These are phyloP conservation scores for Helicoverpa zea DNA, from an alignment of 1,140 invertebrate genomes.

Conservation along the genomic window DNA sequence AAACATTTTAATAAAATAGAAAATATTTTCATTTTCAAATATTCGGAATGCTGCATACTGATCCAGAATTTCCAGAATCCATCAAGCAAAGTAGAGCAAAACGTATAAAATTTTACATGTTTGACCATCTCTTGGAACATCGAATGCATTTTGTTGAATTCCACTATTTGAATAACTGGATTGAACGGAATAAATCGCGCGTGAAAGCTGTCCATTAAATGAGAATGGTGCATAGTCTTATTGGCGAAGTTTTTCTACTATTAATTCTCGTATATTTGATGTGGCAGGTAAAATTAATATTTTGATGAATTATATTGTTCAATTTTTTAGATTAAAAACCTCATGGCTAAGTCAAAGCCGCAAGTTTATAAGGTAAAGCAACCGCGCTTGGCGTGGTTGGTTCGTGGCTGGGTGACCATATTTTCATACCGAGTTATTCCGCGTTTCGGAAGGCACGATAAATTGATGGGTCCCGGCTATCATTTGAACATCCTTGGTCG, in stretches of 20 bases:
- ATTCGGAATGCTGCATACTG: background rate
- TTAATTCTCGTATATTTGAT: slow-evolving; percentile 21
- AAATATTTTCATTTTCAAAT: background rate
- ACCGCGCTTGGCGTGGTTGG: too few species aligned
- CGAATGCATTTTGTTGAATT: background rate
- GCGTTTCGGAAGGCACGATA: too few species aligned
- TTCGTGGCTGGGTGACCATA: too few species aligned
- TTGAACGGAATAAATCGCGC: background rate
- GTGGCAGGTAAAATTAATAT: background rate
- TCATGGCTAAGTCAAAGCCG: too few species aligned
- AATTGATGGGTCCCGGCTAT: too few species aligned
- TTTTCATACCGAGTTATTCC: too few species aligned
- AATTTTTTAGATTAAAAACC: background rate
- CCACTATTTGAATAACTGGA: slow-evolving; percentile 26
- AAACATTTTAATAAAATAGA: too few species aligned
- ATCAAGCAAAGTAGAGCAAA: background rate
- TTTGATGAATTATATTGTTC: slow-evolving; percentile 5
- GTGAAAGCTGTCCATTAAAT: slow-evolving; percentile 18
- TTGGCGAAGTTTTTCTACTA: slow-evolving; percentile 17
- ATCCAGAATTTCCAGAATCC: background rate
- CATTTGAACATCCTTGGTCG: too few species aligned
- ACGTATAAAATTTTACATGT: slow-evolving; percentile 19
- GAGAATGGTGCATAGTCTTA: slow-evolving; percentile 5
- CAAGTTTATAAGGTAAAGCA: too few species aligned
- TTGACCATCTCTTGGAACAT: slow-evolving; percentile 11